Percentiles rank a stretch among this genome's conserved stretches.
phyloP scores from a whole-genome alignment of 1,140 invertebrate species.

The Bombus confusus region DNA sequence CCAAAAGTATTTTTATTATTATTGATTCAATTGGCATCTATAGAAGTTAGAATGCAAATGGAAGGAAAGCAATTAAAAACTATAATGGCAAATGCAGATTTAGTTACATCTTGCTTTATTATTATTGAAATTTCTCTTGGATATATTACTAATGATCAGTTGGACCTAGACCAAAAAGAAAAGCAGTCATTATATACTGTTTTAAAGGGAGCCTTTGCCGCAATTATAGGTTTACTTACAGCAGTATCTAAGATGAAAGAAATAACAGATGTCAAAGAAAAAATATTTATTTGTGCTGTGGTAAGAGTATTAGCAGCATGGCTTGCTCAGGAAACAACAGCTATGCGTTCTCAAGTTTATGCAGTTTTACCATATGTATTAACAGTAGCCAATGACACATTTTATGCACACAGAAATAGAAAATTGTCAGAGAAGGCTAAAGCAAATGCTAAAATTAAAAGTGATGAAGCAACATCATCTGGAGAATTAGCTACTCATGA shows the following conservation, averaged over 20 bases:
- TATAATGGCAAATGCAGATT: conserved; percentile 88
- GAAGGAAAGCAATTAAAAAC: conserved; percentile 93
- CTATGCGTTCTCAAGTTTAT: conserved; percentile 92
- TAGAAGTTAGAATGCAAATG: conserved; percentile 96
- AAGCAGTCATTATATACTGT: conserved; percentile 94
- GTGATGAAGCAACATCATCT: conserved; percentile 77
- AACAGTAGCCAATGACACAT: conserved; percentile 90
- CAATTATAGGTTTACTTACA: conserved; percentile 89
- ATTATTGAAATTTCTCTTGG: conserved; percentile 92
- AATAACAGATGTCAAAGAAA: conserved; percentile 85
- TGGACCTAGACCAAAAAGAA: conserved; percentile 94
- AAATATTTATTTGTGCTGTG: conserved; percentile 91
- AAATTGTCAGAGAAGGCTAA: conserved; percentile 86
- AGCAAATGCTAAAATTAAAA: conserved; percentile 84
- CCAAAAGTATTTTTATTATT: conserved; percentile 92
- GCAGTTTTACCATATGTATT: conserved; percentile 90
- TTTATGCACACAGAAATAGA: conserved; percentile 87
- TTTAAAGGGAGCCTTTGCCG: conserved; percentile 94
- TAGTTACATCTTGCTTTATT: conserved; percentile 92
- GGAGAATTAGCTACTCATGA: conserved; percentile 80
- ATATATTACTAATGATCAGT: conserved; percentile 90
- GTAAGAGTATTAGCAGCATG: conserved; percentile 93
- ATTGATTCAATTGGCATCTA: conserved; percentile 92
- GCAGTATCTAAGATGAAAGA: conserved; percentile 89
- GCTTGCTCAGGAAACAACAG: conserved; percentile 95